These are phyloP conservation scores for Drosophila sordidula DNA, from an alignment of 2,888 invertebrate species.

Conservation along the genomic window DNA sequence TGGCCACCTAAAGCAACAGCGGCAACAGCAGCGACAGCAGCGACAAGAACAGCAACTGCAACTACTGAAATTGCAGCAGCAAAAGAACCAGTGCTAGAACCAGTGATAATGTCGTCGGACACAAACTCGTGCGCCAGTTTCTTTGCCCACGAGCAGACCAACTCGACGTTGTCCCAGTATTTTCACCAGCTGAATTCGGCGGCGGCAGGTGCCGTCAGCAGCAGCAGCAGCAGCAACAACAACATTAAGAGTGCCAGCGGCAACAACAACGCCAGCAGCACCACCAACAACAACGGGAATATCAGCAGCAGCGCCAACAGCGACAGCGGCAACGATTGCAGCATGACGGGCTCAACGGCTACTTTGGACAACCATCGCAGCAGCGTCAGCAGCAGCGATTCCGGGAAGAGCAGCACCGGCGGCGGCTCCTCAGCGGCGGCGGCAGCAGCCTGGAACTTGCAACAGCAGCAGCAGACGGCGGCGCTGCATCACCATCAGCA, in stretches of 20 bases:
- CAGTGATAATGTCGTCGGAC: conserved; percentile 67
- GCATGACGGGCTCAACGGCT: conserved; percentile 50
- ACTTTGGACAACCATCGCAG: conserved; percentile 46
- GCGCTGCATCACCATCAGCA: conserved; percentile 54
- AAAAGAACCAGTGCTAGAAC: conserved; percentile 29
- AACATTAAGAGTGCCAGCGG: conserved; percentile 36
- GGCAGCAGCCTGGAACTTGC: conserved; percentile 52
- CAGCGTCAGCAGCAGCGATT: conserved; percentile 54
- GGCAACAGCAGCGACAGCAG: not conserved
- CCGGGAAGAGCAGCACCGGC: conserved; percentile 35
- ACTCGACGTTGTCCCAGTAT: conserved; percentile 80
- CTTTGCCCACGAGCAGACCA: conserved; percentile 82
- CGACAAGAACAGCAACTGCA: not conserved
- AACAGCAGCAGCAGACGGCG: conserved; percentile 41
- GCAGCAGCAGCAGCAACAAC: conserved; percentile 41
- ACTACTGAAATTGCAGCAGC: not conserved
- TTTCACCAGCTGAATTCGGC: conserved; percentile 82
- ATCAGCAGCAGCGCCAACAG: conserved; percentile 52
- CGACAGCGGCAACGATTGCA: conserved; percentile 70
- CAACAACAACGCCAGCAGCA: conserved; percentile 40
- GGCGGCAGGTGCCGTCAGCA: conserved; percentile 69
- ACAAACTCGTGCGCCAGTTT: conserved; percentile 81
- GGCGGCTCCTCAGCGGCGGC: conserved; percentile 11
- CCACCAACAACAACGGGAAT: conserved; percentile 33
- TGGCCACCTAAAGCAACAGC: conserved; percentile 50